Conservation (phyloP, 2,113 vertebrate species). For the Pangasianodon hypophthalmus region DNA sequence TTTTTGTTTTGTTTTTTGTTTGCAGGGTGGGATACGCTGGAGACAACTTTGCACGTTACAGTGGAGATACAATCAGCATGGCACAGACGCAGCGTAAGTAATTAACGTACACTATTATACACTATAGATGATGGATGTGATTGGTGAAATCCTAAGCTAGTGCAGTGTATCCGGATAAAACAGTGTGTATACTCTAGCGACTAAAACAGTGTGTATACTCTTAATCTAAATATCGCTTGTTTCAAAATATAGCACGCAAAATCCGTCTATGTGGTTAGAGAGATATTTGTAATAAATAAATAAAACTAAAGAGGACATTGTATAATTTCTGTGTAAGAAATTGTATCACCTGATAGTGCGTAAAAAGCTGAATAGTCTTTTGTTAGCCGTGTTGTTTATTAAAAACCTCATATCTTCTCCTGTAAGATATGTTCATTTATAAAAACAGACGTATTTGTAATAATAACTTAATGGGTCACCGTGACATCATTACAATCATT, state of each 20-base stretch:
- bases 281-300: not conserved
- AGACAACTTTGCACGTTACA: slow-evolving; percentile 94
- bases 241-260: not conserved
- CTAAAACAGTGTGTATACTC: too few relatives aligned
- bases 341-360: too few relatives aligned
- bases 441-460: too few relatives aligned
- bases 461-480: not conserved
- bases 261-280: not conserved
- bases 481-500: not conserved
- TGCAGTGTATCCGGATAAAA: not conserved
- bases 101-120: not conserved
- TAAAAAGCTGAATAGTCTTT: too few relatives aligned
- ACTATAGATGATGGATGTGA: not conserved
- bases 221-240: too few relatives aligned
- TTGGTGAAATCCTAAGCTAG: not conserved
- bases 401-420: not conserved
- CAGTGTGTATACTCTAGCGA: too few relatives aligned
- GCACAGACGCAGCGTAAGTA: slow-evolving; percentile 94
- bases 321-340: too few relatives aligned
- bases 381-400: not conserved
- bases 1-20: not conserved
- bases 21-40: slow-evolving; percentile 93
- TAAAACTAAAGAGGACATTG: not conserved
- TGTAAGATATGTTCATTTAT: too few relatives aligned
- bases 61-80: slow-evolving; percentile 93